Evolutionary conservation across 2,113 vertebrate genomes (phyloP), one percentile per base, ranked within the genome.

Genomic region (Pluvialis apricaria): DNA sequence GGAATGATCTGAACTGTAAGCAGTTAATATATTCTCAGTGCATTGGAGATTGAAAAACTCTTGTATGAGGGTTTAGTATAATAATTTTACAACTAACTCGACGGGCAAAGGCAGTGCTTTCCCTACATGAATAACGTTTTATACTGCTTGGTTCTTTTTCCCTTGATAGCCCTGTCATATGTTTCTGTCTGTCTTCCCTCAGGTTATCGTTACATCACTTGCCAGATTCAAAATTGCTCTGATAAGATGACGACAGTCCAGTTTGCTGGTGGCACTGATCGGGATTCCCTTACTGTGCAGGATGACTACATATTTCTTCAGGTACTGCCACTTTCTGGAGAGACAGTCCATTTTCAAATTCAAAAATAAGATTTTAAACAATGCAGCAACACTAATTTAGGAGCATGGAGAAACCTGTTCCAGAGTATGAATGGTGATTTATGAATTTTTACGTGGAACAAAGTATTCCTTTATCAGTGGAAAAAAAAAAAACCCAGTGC

Each of bases 261-360:
- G 69, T 99, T 99, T 95, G 86, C 98, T 11, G 98, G 98, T 60
- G 98, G 97, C 92, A 98, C 99, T 15, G 99, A 99, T 97, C 98
- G 94, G 65, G 98, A 99, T 95, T 99, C 99, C 1, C 98, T 99
- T 73, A 97, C 98, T 7, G 99, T 99, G 91, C 99, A 99, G 96
- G 99, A 99, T 42, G 98, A 99, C 93, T 99, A 99, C 97, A 93
- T 99, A 95, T 99, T 99, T 96, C 97, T 99, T 36, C 99, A 99
- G 99, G 99, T 99, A 98, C 82, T 82, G 51, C 40, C 10, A 9
- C 54, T 71, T 90, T 73, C 26, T 71, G 19, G 58, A 79, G n/a
- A 62, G 16, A 55, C 11, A 64, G 18, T 10, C 26, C 17, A 17
- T 84, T 94, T 86, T 68, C 4, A 21, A 45, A 82, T 45, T 62